A percentile compares a stretch with the other conserved stretches of the same genome.
These are phyloP conservation scores for Ctena decussata DNA, from an alignment of 2,888 invertebrate species.

Conservation along the genomic window DNA sequence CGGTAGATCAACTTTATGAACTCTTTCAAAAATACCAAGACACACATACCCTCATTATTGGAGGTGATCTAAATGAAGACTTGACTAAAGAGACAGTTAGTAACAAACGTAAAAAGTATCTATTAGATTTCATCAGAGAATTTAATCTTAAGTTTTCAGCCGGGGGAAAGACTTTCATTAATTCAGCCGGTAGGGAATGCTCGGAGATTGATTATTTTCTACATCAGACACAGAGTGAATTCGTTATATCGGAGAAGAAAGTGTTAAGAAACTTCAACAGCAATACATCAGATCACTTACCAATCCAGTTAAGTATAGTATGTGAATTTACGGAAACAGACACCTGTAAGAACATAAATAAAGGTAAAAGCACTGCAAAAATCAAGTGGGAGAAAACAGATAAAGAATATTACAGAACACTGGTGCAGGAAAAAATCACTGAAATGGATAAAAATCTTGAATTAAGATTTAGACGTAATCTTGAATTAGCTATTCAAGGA, in stretches of 20 bases:
- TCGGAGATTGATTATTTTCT: constrained; percentile 22
- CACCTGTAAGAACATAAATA: not conserved
- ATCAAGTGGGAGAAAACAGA: constrained; percentile 16
- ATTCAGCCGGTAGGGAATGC: constrained; percentile 19
- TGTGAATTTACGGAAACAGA: not conserved
- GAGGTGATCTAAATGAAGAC: constrained; percentile 29
- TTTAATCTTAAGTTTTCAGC: no score
- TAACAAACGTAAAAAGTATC: not conserved
- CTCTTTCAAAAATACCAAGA: not conserved
- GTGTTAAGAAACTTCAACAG: not conserved
- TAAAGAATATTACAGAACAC: not conserved
- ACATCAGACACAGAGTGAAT: not conserved
- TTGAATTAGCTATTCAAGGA: not conserved
- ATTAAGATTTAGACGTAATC: no score
- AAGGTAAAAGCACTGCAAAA: not conserved
- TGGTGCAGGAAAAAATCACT: not conserved
- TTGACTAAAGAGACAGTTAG: not conserved
- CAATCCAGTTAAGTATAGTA: not conserved
- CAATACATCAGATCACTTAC: constrained; percentile 19
- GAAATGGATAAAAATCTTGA: no score
- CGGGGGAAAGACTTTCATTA: constrained; percentile 9
- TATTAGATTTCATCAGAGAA: constrained; percentile 4
- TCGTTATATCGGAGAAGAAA: not conserved
- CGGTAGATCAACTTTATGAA: constrained; percentile 14
- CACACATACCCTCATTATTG: constrained; percentile 12